Base-by-base conservation (phyloP, 2,797 vertebrate species). In the Phrynocephalus forsythii region DNA sequence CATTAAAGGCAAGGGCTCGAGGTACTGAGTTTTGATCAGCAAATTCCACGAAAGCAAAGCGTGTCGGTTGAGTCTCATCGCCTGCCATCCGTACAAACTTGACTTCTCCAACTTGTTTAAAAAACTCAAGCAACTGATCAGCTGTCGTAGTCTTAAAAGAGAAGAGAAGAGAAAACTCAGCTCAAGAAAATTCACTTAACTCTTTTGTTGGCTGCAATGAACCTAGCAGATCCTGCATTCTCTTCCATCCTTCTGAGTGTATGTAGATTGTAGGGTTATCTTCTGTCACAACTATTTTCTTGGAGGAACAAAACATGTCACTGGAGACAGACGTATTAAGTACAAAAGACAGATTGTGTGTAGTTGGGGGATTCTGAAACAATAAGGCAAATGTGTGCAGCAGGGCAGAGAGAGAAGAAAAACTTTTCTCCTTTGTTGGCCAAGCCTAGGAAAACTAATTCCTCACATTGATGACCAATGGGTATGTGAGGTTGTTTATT, bases 51-150 rank as follows among this genome's bases (percentile, higher is more conserved):
- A 99, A 99, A 95, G 99, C 99, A 93, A 99, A 99, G 48, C 99
- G 96, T 0, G 99, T 99, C 60, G 99, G 99, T 90, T 99, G 99
- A 0, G 98, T 99, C 96, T 99, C 99, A 89, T 99, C 99, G 84
- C 99, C 99, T 1, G 99, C 99, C 99, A 99, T 99, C 76, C 99
- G 97, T 77, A 99, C 99, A 95, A 99, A 99, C 96, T 99, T 99
- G 3, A 99, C 99, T 82, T 99, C 98, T 86, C 99, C 99, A 90
- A 99, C 99, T 97, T 99, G 98, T 94, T 98, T 99, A 95, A 99
- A 99, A 88, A 99, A 99, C 95, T 99, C 98, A 93, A 99, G 94
- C 87, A 99, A 97, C 94, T 99, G 99, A 90, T 99, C 99, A 77
- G 99, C 99, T 68, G 98, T 98, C 5, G 99, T 99, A 85, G 98